Conservation (phyloP, 2,113 vertebrate genomes). For the Paradisaea rubra region DNA sequence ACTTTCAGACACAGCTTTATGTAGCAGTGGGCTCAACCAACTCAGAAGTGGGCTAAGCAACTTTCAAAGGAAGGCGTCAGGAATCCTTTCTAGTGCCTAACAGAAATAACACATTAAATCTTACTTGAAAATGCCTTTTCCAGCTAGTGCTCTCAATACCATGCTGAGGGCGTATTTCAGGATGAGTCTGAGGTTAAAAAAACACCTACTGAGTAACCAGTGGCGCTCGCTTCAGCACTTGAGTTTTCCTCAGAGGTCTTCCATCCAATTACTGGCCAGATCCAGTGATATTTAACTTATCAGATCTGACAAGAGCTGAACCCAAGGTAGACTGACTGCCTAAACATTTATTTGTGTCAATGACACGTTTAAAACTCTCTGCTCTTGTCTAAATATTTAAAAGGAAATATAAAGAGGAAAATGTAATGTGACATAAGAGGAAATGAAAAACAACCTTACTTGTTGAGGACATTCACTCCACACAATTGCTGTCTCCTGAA, state of each 20-base stretch:
- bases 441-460: conserved; percentile 43
- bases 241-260: conserved; percentile 58
- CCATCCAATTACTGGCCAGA: conserved; percentile 59
- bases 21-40: not conserved
- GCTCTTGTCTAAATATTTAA: conserved; percentile 65
- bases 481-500: conserved; percentile 45
- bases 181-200: conserved; percentile 44
- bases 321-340: conserved; percentile 59
- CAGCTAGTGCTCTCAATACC: not conserved
- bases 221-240: conserved; percentile 37
- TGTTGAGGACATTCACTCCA: conserved; percentile 22
- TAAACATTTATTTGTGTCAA: conserved; percentile 70
- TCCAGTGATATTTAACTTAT: conserved; percentile 53
- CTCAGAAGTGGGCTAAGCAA: not conserved
- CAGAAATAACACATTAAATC: not conserved
- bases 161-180: conserved; percentile 6
- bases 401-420: conserved; percentile 51
- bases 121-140: not conserved
- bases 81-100: not conserved
- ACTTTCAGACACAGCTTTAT: not conserved
- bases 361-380: conserved; percentile 57
- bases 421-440: conserved; percentile 53
- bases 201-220: conserved; percentile 43
- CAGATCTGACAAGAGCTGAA: conserved; percentile 61
- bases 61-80: not conserved